These are phyloP conservation scores for Deilephila elpenor DNA, from an alignment of 2,888 invertebrate genomes.

Conservation along the genomic window DNA sequence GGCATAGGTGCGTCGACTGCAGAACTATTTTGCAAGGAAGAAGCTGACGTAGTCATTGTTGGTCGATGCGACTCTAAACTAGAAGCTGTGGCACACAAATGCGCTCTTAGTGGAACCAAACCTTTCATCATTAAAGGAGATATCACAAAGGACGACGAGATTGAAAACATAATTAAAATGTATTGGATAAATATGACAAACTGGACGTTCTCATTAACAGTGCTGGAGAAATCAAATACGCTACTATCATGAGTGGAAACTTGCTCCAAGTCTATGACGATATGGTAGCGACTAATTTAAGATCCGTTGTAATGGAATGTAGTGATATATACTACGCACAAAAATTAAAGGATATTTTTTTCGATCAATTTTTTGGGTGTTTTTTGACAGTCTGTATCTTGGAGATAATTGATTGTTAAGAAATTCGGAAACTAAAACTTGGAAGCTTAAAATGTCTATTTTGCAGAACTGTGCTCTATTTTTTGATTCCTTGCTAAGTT, in stretches of 20 bases:
- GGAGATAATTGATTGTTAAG: too few relatives aligned
- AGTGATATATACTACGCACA: too few relatives aligned
- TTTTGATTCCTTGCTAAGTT: too few relatives aligned
- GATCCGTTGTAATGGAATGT: slow-evolving; percentile 38
- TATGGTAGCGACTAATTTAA: slow-evolving; percentile 43
- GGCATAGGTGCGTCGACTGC: slow-evolving; percentile 64
- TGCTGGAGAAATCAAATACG: slow-evolving; percentile 37
- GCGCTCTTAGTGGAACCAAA: slow-evolving; percentile 28
- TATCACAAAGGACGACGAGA: slow-evolving; percentile 39
- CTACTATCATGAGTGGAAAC: slow-evolving; percentile 33
- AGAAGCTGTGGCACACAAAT: slow-evolving; percentile 38
- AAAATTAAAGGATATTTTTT: too few relatives aligned
- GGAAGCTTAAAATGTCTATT: too few relatives aligned
- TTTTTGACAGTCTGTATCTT: too few relatives aligned
- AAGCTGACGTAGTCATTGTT: slow-evolving; percentile 55
- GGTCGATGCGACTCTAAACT: slow-evolving; percentile 54
- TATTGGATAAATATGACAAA: slow-evolving; percentile 44
- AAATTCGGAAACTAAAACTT: too few relatives aligned
- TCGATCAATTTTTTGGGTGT: too few relatives aligned
- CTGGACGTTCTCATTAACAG: slow-evolving; percentile 51
- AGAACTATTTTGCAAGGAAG: slow-evolving; percentile 53
- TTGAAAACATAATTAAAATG: slow-evolving; percentile 42
- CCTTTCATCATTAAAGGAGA: slow-evolving; percentile 42
- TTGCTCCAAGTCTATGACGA: slow-evolving; percentile 41
- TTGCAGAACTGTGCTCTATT: too few relatives aligned